A percentile compares a stretch with the other conserved stretches of the same genome.
phyloP scores from a whole-genome alignment of 2,888 invertebrate species.

The Coecobrya sp. region DNA sequence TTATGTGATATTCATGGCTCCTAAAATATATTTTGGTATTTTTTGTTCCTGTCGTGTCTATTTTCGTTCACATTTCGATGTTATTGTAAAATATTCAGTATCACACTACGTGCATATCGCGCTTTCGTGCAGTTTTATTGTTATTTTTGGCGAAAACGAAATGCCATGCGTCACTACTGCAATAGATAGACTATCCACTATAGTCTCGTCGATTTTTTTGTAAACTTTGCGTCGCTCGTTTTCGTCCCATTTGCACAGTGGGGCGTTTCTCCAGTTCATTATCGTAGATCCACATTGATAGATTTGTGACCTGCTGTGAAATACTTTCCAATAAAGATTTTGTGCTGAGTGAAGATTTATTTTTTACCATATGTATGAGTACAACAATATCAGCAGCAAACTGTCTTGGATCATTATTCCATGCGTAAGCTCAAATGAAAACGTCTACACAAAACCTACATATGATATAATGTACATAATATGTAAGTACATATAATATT shows the following conservation, averaged over 20 bases:
- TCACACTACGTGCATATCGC: neutral
- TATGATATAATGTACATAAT: too few relatives aligned
- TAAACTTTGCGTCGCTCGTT: constrained; percentile 37
- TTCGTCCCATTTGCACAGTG: constrained; percentile 47
- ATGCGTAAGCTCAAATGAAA: neutral
- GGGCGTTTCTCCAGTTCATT: constrained; percentile 63
- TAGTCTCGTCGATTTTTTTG: constrained; percentile 8
- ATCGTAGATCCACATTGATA: constrained; percentile 60
- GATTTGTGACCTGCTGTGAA: constrained; percentile 73
- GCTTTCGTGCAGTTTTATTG: constrained; percentile 15
- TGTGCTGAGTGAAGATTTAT: constrained; percentile 57
- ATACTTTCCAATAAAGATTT: constrained; percentile 42
- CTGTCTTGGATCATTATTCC: neutral
- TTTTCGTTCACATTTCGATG: constrained; percentile 4
- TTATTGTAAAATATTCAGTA: neutral
- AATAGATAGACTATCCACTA: neutral
- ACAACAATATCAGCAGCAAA: neutral
- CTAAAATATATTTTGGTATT: neutral
- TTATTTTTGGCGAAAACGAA: neutral
- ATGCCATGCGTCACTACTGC: neutral
- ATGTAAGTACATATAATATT: too few relatives aligned
- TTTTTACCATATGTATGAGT: constrained; percentile 47
- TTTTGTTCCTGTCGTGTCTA: neutral
- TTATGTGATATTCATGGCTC: neutral
- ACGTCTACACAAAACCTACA: too few relatives aligned